Evolutionary conservation across 2,797 vertebrate species (phyloP), one percentile per base, ranked within the genome.

Genomic region (Lophotriccus pileatus): DNA sequence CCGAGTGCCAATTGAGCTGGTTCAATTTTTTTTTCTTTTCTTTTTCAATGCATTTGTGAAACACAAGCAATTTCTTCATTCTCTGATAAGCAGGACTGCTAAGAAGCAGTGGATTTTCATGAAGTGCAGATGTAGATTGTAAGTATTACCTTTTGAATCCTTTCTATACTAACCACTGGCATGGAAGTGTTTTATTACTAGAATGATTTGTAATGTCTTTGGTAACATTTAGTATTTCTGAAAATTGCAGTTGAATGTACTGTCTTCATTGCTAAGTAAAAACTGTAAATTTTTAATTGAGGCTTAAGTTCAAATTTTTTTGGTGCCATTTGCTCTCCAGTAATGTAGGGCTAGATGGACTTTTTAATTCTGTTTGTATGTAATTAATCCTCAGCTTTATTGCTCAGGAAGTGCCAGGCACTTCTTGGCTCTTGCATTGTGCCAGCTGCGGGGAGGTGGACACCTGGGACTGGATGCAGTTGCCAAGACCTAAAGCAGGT

Each of bases 341-440:
- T 43, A 39, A 47, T 10, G 11, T 0, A 7, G 28, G 47, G 10
- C 20, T 62, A 62, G 52, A 50, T 16, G 19, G n/a, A 56, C 13
- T 17, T 90, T 63, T 77, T 14, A n/a, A 41, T 84, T 15, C 7
- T 28, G 44, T 79, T 90, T 28, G 8, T 10, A 24, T 52, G 15
- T 43, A 59, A 79, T 34, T 66, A 67, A 59, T 67, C 20, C n/a
- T 21, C 25, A 66, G 30, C 2, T 67, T 46, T 32, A 23, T 59
- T 56, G 11, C 32, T 52, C 0, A 1, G 49, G 36, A 67, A 59
- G 23, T 83, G n/a, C 5, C 27, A 25, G 41, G 16, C 9, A 11
- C 22, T 24, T 7, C 18, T 64, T 2, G 4, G 22, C 22, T 75
- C 62, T 64, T 0, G 0, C 14, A 4, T 1, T 43, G 27, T 1